phyloP scores from a whole-genome alignment of 2,888 invertebrate genomes.

The Rambutsinella grinnellia region DNA sequence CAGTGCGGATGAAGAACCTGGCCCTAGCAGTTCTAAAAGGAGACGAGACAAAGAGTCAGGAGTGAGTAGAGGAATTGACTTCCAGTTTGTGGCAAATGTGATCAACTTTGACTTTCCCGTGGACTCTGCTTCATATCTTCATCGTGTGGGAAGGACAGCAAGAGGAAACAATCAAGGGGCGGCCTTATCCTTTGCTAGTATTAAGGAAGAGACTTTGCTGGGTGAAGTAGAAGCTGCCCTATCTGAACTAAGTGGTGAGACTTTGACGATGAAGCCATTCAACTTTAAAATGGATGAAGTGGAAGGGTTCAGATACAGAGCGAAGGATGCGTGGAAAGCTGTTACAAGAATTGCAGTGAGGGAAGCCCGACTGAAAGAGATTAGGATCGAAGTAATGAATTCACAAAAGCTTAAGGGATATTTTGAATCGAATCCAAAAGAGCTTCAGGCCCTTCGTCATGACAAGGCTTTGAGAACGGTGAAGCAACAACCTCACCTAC shows the following conservation, averaged over 20 bases:
- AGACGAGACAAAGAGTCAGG: constrained; percentile 94
- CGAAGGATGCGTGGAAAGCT: constrained; percentile 94
- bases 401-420: constrained; percentile 93
- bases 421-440: constrained; percentile 92
- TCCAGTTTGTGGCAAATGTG: constrained; percentile 96
- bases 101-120: constrained; percentile 98
- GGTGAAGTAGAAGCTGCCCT: constrained; percentile 77
- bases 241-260: constrained; percentile 77
- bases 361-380: constrained; percentile 95
- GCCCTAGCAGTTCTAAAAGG: constrained; percentile 70
- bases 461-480: constrained; percentile 90
- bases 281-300: constrained; percentile 95
- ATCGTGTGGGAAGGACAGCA: constrained; percentile 94
- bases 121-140: constrained; percentile 91
- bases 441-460: constrained; percentile 85
- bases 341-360: constrained; percentile 93
- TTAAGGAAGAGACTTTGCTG: constrained; percentile 81
- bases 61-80: constrained; percentile 97
- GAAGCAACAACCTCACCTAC: constrained; percentile 84
- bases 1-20: constrained; percentile 46
- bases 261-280: constrained; percentile 76
- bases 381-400: constrained; percentile 92
- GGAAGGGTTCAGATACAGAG: constrained; percentile 94
- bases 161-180: constrained; percentile 89
- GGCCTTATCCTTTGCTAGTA: constrained; percentile 89